A percentile compares a stretch with the other conserved stretches of the same genome.
phyloP scores from a whole-genome alignment of 2,113 vertebrate species.

The Pycnonotus jocosus region DNA sequence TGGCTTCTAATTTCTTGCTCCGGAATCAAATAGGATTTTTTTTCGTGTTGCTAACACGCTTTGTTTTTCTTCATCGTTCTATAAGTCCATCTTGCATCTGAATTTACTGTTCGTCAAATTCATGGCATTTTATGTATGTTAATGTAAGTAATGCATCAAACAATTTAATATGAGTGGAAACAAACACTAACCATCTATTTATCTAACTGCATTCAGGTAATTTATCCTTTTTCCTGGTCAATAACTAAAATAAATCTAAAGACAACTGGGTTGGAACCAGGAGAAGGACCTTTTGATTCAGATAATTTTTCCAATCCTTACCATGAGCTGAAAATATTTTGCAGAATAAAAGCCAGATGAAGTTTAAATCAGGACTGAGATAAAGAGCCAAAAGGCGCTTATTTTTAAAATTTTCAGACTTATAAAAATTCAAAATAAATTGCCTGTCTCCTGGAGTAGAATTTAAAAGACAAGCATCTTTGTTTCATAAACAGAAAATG shows the following conservation, averaged over 20 bases:
- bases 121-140: fast-evolving
- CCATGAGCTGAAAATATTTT: not conserved
- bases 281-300: not conserved
- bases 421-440: not conserved
- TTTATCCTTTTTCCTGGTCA: not conserved
- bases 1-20: not conserved
- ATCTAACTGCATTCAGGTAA: not conserved
- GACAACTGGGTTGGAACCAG: fast-evolving
- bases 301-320: not conserved
- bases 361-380: not conserved
- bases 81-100: not conserved
- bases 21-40: not conserved
- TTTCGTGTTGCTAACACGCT: not conserved
- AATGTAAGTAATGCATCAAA: not conserved
- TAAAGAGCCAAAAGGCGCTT: not conserved
- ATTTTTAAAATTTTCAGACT: not conserved
- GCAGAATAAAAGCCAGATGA: not conserved
- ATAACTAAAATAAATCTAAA: not conserved
- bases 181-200: not conserved
- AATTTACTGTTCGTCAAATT: not conserved
- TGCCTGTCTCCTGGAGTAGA: not conserved
- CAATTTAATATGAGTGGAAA: not conserved
- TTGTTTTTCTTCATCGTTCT: not conserved
- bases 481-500: not conserved
- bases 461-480: not conserved